phyloP scores from a whole-genome alignment of 2,888 invertebrate species.

The Metellina segmentata region DNA sequence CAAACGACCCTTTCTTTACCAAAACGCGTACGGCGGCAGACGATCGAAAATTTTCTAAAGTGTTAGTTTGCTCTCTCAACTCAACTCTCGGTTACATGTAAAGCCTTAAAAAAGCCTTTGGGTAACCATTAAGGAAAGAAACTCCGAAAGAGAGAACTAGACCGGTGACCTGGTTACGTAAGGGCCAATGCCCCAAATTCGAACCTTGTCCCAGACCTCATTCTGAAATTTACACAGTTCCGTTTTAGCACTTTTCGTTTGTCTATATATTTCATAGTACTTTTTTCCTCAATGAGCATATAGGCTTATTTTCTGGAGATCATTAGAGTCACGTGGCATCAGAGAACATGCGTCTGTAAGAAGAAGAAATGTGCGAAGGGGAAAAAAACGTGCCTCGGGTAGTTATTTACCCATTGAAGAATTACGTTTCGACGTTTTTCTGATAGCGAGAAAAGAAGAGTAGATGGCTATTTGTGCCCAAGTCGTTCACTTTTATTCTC shows the following conservation, averaged over 20 bases:
- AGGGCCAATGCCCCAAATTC: constrained; percentile 74
- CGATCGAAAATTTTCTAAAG: constrained; percentile 30
- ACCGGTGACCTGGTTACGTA: constrained; percentile 71
- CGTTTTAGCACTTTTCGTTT: constrained; percentile 35
- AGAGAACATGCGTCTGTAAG: not conserved
- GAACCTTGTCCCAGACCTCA: constrained; percentile 74
- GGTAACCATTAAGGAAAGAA: constrained; percentile 75
- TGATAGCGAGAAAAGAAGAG: constrained; percentile 24
- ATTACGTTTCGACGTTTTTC: constrained; percentile 23
- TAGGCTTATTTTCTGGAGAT: constrained; percentile 55
- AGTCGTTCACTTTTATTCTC: constrained; percentile 43
- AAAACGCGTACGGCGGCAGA: constrained; percentile 6
- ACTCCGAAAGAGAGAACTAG: constrained; percentile 71
- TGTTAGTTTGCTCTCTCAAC: constrained; percentile 34
- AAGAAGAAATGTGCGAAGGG: not conserved
- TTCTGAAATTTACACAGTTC: constrained; percentile 68
- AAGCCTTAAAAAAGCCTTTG: constrained; percentile 62
- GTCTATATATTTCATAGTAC: not conserved
- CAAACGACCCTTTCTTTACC: constrained; percentile 56
- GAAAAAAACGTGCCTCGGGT: constrained; percentile 2
- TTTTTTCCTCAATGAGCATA: constrained; percentile 30
- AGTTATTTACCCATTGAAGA: not conserved
- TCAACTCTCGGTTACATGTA: constrained; percentile 37
- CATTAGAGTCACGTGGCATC: constrained; percentile 37
- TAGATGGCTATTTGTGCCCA: not conserved